Conservation (phyloP, 2,888 invertebrate species). For the Heliconius sara region DNA sequence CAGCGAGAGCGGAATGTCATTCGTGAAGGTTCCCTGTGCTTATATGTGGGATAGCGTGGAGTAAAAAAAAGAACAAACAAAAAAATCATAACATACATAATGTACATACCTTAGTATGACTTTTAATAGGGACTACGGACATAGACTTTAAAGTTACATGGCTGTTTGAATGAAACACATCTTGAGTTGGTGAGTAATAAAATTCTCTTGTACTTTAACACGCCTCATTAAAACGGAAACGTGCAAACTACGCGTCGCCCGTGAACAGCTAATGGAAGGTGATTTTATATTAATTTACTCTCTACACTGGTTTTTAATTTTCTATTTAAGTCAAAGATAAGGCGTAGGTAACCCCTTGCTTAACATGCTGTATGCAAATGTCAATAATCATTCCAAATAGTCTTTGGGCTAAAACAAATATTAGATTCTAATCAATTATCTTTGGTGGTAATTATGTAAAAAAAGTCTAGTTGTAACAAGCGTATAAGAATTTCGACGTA, state of each 20-base stretch:
- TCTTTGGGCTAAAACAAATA: too few relatives aligned
- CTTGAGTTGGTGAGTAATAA: slow-evolving; percentile 21
- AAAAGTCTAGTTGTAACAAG: too few relatives aligned
- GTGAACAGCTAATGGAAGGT: slow-evolving; percentile 17
- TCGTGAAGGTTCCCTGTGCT: too few relatives aligned
- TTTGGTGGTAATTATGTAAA: too few relatives aligned
- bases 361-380: too few relatives aligned
- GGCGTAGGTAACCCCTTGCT: too few relatives aligned
- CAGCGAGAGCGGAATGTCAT: too few relatives aligned
- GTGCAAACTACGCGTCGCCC: slow-evolving; percentile 23
- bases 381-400: too few relatives aligned
- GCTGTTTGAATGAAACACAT: slow-evolving; percentile 20
- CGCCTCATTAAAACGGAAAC: slow-evolving; percentile 22
- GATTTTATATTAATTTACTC: slow-evolving; percentile 1
- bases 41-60: neutral
- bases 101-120: neutral
- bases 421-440: too few relatives aligned
- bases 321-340: neutral
- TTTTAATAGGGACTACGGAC: slow-evolving; percentile 16
- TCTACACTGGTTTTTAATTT: neutral
- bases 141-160: slow-evolving; percentile 2
- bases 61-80: neutral
- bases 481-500: too few relatives aligned
- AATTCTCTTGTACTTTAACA: slow-evolving; percentile 28
- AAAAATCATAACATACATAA: slow-evolving; percentile 1